Conservation (phyloP, 2,888 invertebrate species). For the Orchesella flavescens region DNA sequence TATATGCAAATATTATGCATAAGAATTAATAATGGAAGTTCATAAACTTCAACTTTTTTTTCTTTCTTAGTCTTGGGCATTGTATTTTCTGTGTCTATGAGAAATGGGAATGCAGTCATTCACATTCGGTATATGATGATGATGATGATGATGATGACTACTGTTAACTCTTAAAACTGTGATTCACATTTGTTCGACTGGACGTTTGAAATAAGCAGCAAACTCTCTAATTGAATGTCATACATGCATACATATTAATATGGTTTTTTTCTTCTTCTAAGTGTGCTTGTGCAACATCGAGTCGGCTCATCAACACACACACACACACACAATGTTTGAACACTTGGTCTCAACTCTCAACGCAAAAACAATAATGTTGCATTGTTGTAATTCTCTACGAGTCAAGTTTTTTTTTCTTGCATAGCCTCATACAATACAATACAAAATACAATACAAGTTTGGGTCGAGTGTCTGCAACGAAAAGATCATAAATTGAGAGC, state of each 20-base stretch:
- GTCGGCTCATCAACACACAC: conserved; percentile 25
- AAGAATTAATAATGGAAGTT: conserved; percentile 42
- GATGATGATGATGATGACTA: too few species aligned
- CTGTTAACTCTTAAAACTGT: neutral
- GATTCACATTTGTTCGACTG: conserved; percentile 25
- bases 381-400: conserved; percentile 14
- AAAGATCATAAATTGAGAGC: conserved; percentile 45
- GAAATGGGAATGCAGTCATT: neutral
- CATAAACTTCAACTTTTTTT: neutral
- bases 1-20: conserved; percentile 19
- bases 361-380: conserved; percentile 48
- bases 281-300: conserved; percentile 20
- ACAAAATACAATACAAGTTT: neutral
- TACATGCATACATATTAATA: neutral
- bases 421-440: neutral
- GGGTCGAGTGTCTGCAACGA: conserved; percentile 20
- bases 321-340: conserved; percentile 18
- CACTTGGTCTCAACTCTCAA: conserved; percentile 41
- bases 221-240: conserved; percentile 19
- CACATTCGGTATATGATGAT: neutral
- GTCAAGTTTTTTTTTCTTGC: conserved; percentile 40
- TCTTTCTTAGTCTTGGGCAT: too few species aligned
- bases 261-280: too few species aligned
- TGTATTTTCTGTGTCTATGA: too few species aligned
- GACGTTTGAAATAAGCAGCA: conserved; percentile 1